phyloP scores from a whole-genome alignment of 2,797 vertebrate genomes.

The Gastrophryne carolinensis region DNA sequence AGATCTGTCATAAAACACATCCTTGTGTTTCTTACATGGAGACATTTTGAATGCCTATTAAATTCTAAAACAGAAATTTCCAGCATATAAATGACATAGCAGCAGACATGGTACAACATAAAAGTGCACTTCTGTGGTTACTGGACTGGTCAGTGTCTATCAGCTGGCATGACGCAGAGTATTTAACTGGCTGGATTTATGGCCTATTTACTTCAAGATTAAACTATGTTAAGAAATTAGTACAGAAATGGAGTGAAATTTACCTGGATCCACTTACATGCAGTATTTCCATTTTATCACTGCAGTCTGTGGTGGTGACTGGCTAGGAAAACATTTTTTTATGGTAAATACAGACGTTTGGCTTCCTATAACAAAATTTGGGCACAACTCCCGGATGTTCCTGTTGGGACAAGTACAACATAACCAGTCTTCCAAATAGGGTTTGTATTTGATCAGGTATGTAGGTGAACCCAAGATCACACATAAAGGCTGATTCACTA shows the following conservation, averaged over 20 bases:
- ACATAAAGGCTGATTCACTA: too few species aligned
- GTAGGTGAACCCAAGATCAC: too few species aligned
- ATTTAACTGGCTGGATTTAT: constrained; percentile 11
- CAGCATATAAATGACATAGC: constrained; percentile 34
- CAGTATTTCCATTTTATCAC: background rate
- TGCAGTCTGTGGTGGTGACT: background rate
- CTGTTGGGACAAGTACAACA: background rate
- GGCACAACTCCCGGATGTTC: background rate
- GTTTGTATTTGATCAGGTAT: background rate
- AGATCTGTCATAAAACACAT: constrained; percentile 39
- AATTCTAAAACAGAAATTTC: constrained; percentile 27
- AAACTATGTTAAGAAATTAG: background rate
- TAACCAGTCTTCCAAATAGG: background rate
- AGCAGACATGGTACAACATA: constrained; percentile 32
- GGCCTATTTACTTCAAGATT: constrained; percentile 19
- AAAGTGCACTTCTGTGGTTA: constrained; percentile 13
- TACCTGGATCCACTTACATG: constrained; percentile 6
- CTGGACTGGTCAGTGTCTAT: constrained; percentile 2
- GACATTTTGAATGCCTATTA: constrained; percentile 36
- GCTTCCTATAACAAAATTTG: background rate
- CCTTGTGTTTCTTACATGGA: constrained; percentile 27
- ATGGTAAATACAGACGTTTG: constrained; percentile 16
- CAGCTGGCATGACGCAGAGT: background rate
- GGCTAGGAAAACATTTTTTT: background rate
- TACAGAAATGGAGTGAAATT: background rate